Percentiles rank a stretch among this genome's conserved stretches.
phyloP scores from a whole-genome alignment of 2,888 invertebrate genomes.

The Drosophila kambysellisi region DNA sequence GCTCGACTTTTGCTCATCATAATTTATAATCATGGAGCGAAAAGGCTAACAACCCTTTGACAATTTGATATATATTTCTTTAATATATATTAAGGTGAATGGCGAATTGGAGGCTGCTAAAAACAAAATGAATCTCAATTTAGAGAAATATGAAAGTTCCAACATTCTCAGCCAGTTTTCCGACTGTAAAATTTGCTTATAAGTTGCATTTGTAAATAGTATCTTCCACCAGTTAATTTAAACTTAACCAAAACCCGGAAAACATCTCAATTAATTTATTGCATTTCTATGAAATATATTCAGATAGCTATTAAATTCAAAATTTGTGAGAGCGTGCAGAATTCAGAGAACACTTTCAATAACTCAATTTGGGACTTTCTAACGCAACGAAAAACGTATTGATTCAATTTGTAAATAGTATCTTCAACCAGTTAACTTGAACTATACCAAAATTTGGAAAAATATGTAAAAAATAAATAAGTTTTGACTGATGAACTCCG shows the following conservation, averaged over 20 bases:
- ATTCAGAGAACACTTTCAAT: background rate
- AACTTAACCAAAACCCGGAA: background rate
- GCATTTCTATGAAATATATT: background rate
- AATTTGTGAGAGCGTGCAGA: background rate
- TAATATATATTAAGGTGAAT: background rate
- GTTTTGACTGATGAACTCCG: background rate
- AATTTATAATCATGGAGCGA: background rate
- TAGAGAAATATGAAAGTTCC: background rate
- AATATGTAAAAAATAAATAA: background rate
- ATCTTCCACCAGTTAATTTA: too few species aligned
- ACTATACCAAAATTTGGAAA: background rate
- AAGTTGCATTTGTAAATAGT: background rate
- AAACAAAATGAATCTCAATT: background rate
- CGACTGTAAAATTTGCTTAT: background rate
- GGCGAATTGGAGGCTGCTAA: background rate
- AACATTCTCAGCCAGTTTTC: background rate
- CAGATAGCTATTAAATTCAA: background rate
- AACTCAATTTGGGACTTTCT: background rate
- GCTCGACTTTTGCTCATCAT: conserved; percentile 12
- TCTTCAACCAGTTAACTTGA: background rate
- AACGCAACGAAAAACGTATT: background rate
- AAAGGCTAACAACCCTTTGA: conserved; percentile 11
- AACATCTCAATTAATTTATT: background rate
- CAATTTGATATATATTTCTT: background rate
- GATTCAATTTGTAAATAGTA: background rate